Base-by-base conservation (phyloP, 1,140 invertebrate species). In the Steinernema khuongi region DNA sequence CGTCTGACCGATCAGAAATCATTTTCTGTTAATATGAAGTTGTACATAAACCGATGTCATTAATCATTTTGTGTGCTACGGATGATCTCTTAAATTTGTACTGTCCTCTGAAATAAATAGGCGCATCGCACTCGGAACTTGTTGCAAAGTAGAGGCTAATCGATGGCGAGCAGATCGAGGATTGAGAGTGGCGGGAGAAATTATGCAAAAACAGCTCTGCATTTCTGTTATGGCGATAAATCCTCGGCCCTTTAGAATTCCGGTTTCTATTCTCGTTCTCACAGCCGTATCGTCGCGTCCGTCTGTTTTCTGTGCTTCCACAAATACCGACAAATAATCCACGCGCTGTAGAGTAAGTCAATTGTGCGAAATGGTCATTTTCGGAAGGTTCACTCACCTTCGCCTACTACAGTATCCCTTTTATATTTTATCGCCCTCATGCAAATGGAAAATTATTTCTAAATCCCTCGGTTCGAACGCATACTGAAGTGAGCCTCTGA, bases 261-360 rank as follows among this genome's bases (percentile, higher is more conserved):
- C 50, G 50, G 50, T 60, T 60, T 60, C 50, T 26, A 14, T 60
- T 60, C 50, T 60, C 50, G 50, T 60, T 60, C 19, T 60, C 50
- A 11, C 11, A 14, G 50, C 50, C 50, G 50, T 60, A 60, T 60
- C 50, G 11, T 26, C 50, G 7, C 26, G 50, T 22, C 22, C 50
- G 50, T 60, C 50, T 60, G 50, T 60, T 60, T 60, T 60, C 14
- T 22, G 50, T 60, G 50, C 50, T 60, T 60, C 19, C 4, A 60
- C 50, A 60, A 60, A 60, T 60, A 22, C 19, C 50, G 50, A 60
- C 19, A 60, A 60, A 60, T 60, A 60, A 60, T 60, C 50, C 50
- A n/a, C 50, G 50, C 26, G 14, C 50, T 60, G 50, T 60, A 22
- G 50, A 60, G 50, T 60, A 60, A 60, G 50, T 60, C 22, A 60